Conservation (phyloP, 1,140 invertebrate species). For the Cydia strobilella region DNA sequence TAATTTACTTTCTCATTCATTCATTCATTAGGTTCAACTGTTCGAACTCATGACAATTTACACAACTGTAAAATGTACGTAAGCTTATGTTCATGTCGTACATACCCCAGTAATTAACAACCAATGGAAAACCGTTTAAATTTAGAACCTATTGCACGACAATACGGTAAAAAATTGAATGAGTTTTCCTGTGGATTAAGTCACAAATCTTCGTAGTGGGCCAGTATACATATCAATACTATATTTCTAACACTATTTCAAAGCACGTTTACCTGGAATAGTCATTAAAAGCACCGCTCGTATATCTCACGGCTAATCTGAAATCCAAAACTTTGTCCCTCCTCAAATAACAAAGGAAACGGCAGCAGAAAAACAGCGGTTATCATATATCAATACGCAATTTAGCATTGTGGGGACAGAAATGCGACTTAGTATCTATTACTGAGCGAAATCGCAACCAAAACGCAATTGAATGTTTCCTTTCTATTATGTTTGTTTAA, state of each 20-base stretch:
- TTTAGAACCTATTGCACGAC: no score
- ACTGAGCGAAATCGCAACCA: slow-evolving; percentile 62
- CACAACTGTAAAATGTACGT: no score
- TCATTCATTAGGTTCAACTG: no score
- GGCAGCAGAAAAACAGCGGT: slow-evolving; percentile 65
- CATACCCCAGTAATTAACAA: no score
- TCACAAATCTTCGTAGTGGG: no score
- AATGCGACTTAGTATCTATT: slow-evolving; percentile 66
- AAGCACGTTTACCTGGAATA: background rate
- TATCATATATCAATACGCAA: slow-evolving; percentile 73
- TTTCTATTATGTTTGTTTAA: slow-evolving; percentile 50
- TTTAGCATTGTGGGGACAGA: slow-evolving; percentile 64
- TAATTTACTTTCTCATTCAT: no score
- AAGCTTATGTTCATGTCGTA: no score
- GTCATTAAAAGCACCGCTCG: background rate
- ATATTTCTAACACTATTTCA: background rate
- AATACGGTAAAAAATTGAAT: no score
- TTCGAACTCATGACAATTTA: no score
- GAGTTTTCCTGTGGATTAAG: no score
- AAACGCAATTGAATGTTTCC: slow-evolving; percentile 74
- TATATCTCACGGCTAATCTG: slow-evolving; percentile 50
- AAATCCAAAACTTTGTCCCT: slow-evolving; percentile 55
- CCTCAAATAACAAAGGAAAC: slow-evolving; percentile 47
- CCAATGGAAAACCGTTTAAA: no score
- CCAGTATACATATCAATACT: no score